Percentiles rank a stretch among this genome's conserved stretches.
phyloP scores from a whole-genome alignment of 2,888 invertebrate genomes.

The Volucella bombylans region DNA sequence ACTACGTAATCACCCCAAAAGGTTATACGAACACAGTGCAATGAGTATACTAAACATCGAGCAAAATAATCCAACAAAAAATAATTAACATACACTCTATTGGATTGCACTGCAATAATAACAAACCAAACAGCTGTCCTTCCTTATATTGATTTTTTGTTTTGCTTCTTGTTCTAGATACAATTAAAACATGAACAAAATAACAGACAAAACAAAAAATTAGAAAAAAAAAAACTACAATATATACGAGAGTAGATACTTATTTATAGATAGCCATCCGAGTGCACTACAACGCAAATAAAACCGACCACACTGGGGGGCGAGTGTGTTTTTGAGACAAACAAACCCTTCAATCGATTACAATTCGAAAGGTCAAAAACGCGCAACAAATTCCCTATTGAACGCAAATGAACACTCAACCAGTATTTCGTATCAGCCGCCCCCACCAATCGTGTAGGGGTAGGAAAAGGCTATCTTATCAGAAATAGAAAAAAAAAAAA shows the following conservation, averaged over 20 bases:
- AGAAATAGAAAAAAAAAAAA: not conserved
- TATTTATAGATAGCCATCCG: conserved; percentile 55
- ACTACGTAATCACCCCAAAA: conserved; percentile 50
- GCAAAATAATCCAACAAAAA: too few relatives aligned
- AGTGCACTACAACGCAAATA: conserved; percentile 24
- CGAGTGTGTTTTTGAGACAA: conserved; percentile 18
- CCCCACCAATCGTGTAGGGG: not conserved
- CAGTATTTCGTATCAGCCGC: too few relatives aligned
- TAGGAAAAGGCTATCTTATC: too few relatives aligned
- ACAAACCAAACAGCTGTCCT: conserved; percentile 72
- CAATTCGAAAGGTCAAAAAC: conserved; percentile 52
- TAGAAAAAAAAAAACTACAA: conserved; percentile 18
- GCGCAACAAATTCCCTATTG: conserved; percentile 16
- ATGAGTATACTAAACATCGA: too few relatives aligned
- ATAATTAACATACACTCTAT: not conserved
- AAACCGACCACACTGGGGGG: not conserved
- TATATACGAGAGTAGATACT: not conserved
- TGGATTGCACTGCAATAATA: conserved; percentile 55
- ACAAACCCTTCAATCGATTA: conserved; percentile 62
- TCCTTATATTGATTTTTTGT: conserved; percentile 65
- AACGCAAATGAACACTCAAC: not conserved
- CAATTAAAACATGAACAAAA: conserved; percentile 1
- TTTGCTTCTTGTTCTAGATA: not conserved
- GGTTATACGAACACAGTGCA: conserved; percentile 32
- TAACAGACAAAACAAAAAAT: conserved; percentile 33